phyloP scores from a whole-genome alignment of 1,140 invertebrate species.

The Lasioglossum albipes region DNA sequence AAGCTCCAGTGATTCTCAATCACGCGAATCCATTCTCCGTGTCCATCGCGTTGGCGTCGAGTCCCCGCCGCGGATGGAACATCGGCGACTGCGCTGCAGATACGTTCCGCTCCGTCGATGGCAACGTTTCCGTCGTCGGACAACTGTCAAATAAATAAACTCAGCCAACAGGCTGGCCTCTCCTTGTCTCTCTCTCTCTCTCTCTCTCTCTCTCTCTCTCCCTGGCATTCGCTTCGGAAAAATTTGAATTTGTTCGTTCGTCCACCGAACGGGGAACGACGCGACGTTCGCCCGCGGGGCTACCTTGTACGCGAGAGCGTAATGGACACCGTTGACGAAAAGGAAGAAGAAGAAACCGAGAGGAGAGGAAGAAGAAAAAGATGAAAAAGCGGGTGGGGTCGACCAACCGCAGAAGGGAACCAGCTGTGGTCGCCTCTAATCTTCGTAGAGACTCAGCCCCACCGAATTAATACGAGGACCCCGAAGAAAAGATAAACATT shows the following conservation, averaged over 20 bases:
- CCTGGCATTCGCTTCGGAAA: background rate
- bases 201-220: background rate
- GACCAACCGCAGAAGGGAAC: constrained; percentile 42
- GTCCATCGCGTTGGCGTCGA: constrained; percentile 32
- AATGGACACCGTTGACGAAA: constrained; percentile 16
- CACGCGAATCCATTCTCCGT: constrained; percentile 59
- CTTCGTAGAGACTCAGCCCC: constrained; percentile 59
- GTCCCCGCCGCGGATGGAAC: constrained; percentile 34
- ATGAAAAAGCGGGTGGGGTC: background rate
- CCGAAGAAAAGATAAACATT: constrained; percentile 68
- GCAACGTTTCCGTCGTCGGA: constrained; percentile 18
- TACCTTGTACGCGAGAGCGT: background rate
- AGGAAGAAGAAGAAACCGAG: background rate
- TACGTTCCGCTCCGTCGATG: constrained; percentile 26
- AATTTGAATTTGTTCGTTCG: constrained; percentile 8
- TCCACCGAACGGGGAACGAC: background rate
- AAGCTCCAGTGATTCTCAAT: constrained; percentile 73
- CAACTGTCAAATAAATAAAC: constrained; percentile 44
- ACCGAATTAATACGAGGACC: constrained; percentile 69
- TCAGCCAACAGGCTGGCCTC: background rate
- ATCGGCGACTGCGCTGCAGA: constrained; percentile 13
- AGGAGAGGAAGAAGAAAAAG: background rate
- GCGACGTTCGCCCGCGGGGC: constrained; percentile 13
- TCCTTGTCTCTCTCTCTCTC: background rate
- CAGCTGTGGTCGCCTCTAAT: constrained; percentile 69